Percentiles rank a stretch among this genome's conserved stretches.
Evolutionary conservation across 2,797 vertebrate species (phyloP).

Genomic region (Cuculus canorus): DNA sequence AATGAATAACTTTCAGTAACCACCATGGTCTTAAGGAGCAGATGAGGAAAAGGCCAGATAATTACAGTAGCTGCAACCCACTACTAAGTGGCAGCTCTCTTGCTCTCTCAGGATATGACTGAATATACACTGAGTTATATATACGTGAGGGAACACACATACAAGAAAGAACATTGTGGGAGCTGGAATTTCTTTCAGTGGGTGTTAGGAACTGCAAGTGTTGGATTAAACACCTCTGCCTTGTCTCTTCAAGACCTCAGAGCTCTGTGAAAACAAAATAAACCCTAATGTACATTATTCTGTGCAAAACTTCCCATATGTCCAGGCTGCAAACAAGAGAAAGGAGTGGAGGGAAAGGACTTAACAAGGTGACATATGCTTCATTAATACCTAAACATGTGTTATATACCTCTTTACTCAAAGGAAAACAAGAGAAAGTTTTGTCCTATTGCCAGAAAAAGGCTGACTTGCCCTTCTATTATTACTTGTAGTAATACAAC

Average conservation of each 20-base stretch:
- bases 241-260: neutral
- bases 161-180: neutral
- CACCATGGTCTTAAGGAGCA: neutral
- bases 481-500: neutral
- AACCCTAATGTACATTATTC: neutral
- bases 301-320: neutral
- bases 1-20: neutral
- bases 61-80: neutral
- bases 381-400: neutral
- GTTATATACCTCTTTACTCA: neutral
- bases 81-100: neutral
- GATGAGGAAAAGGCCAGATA: neutral
- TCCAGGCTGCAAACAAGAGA: neutral
- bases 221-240: neutral
- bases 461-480: neutral
- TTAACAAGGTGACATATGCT: neutral
- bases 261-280: neutral
- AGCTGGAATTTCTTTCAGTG: neutral
- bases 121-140: rapidly evolving
- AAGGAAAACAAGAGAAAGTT: neutral
- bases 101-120: neutral
- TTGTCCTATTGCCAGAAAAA: neutral
- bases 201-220: neutral
- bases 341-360: neutral
- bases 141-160: neutral